These are phyloP conservation scores for Embiotoca jacksoni DNA, from an alignment of 2,113 vertebrate species.

Conservation along the genomic window DNA sequence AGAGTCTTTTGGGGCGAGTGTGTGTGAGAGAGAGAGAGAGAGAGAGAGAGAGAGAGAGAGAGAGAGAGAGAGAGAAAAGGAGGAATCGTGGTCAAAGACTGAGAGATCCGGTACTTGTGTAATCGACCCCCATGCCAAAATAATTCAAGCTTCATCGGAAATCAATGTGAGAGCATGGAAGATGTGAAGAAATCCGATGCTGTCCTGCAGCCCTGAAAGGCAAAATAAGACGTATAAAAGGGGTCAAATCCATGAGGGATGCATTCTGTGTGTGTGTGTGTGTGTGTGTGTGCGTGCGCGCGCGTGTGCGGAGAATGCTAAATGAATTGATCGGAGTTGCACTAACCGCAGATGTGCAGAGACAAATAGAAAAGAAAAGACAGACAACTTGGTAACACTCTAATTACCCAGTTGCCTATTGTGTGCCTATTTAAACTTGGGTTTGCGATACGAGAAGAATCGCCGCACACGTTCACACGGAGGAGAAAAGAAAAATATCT, in stretches of 20 bases:
- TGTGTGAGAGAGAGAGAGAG: background rate
- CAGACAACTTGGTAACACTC: slow-evolving; percentile 31
- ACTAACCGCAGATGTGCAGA: slow-evolving; percentile 26
- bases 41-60: background rate
- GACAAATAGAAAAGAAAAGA: slow-evolving; percentile 2
- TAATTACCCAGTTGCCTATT: slow-evolving; percentile 32
- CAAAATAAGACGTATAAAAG: slow-evolving; percentile 59
- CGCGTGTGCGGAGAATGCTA: slow-evolving; percentile 36
- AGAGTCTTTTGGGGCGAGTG: background rate
- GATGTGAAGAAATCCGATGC: slow-evolving; percentile 62
- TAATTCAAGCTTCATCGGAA: slow-evolving; percentile 72
- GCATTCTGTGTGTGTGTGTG: slow-evolving; percentile 17
- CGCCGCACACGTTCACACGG: background rate
- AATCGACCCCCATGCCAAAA: slow-evolving; percentile 66
- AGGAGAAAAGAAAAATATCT: slow-evolving; percentile 32
- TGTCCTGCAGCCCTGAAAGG: slow-evolving; percentile 35
- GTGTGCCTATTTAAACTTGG: background rate
- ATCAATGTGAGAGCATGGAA: slow-evolving; percentile 65
- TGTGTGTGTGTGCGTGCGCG: background rate
- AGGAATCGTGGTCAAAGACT: slow-evolving; percentile 37
- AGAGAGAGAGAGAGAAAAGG: background rate
- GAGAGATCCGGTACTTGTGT: slow-evolving; percentile 58
- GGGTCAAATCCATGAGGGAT: slow-evolving; percentile 44
- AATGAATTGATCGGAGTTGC: slow-evolving; percentile 43
- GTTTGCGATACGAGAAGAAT: slow-evolving; percentile 11